phyloP scores from a whole-genome alignment of 2,888 invertebrate genomes.

The Taenaris catops region DNA sequence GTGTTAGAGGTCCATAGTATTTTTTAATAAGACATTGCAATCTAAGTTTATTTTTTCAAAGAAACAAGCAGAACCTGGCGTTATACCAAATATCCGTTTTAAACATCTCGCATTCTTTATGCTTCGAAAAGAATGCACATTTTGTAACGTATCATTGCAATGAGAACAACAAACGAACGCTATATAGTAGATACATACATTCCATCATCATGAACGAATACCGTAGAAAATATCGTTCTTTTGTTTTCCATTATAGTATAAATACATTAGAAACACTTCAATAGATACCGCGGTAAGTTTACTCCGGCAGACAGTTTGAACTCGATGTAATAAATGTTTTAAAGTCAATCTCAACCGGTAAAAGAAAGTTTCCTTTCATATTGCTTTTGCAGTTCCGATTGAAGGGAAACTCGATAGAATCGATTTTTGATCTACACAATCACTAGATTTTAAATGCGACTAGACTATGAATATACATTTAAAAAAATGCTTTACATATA shows the following conservation, averaged over 20 bases:
- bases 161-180: neutral
- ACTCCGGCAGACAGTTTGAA: conserved; percentile 3
- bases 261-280: neutral
- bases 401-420: conserved; percentile 5
- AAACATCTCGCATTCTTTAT: neutral
- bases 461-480: too few relatives aligned
- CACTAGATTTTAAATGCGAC: too few relatives aligned
- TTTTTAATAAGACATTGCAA: too few relatives aligned
- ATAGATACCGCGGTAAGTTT: conserved; percentile 1
- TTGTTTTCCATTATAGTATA: neutral
- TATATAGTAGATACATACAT: too few relatives aligned
- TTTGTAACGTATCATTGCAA: too few relatives aligned
- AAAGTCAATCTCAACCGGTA: conserved; percentile 6
- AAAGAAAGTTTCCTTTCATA: conserved; percentile 10
- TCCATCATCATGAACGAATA: too few relatives aligned
- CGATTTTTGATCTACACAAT: conserved; percentile 1
- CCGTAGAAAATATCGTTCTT: neutral
- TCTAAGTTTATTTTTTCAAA: too few relatives aligned
- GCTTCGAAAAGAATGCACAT: too few relatives aligned
- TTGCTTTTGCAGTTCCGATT: conserved; percentile 6
- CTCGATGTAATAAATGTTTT: conserved; percentile 4
- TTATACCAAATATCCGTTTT: too few relatives aligned
- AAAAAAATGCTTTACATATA: too few relatives aligned
- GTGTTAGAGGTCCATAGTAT: too few relatives aligned
- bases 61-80: too few relatives aligned